Evolutionary conservation across 2,888 invertebrate genomes (phyloP).

Genomic region (Cheilosia pagana): DNA sequence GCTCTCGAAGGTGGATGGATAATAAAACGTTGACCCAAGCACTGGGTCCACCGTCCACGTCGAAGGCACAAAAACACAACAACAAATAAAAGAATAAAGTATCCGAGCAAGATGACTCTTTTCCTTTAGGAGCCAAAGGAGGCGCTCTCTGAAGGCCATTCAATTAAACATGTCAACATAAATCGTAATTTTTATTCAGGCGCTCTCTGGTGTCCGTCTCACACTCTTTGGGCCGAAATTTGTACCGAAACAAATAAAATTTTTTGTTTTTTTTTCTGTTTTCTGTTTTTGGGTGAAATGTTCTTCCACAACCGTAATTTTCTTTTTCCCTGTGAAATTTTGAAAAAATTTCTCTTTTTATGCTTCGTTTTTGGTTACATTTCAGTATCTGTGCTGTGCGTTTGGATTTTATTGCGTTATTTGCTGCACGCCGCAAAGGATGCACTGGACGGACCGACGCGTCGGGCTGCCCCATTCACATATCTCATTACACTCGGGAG

Average conservation of each 20-base stretch:
- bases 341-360: conserved; percentile 44
- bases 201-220: conserved; percentile 60
- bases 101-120: conserved; percentile 47
- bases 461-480: conserved; percentile 39
- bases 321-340: conserved; percentile 57
- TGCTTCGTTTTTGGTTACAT: conserved; percentile 35
- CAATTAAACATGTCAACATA: conserved; percentile 74
- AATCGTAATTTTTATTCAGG: conserved; percentile 73
- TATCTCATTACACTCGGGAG: conserved; percentile 58
- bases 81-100: conserved; percentile 25
- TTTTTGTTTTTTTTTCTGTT: conserved; percentile 29
- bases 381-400: conserved; percentile 37
- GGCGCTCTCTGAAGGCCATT: conserved; percentile 73
- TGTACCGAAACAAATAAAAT: conserved; percentile 69
- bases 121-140: conserved; percentile 53
- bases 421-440: conserved; percentile 65
- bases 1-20: conserved; percentile 71
- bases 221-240: conserved; percentile 41
- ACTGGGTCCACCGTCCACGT: conserved; percentile 68
- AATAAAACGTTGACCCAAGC: conserved; percentile 74
- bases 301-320: conserved; percentile 51
- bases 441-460: conserved; percentile 27
- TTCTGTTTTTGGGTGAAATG: conserved; percentile 57
- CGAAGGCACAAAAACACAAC: conserved; percentile 7
- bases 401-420: conserved; percentile 68